phyloP scores from a whole-genome alignment of 2,113 vertebrate species.

The Hemiscyllium ocellatum region DNA sequence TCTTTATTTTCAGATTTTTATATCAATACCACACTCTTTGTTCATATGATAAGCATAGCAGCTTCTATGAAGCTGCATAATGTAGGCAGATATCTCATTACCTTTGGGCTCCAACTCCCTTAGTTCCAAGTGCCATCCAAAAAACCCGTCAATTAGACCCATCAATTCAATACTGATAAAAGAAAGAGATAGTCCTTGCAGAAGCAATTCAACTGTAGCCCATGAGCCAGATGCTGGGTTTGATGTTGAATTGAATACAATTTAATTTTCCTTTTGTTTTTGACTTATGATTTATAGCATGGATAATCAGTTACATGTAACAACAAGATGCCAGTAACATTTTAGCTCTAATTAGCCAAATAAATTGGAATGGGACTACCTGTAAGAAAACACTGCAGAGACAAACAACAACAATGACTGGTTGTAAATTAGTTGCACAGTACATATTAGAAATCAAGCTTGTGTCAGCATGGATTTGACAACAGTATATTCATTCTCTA shows the following conservation, averaged over 20 bases:
- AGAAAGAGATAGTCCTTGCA: not conserved
- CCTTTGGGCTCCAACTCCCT: not conserved
- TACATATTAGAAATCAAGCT: not conserved
- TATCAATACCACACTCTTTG: not conserved
- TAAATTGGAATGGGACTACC: conserved; percentile 11
- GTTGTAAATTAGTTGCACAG: not conserved
- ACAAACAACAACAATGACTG: not conserved
- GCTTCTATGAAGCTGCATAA: not conserved
- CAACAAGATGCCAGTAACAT: not conserved
- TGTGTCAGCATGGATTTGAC: not conserved
- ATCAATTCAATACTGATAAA: not conserved
- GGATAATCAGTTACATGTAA: not conserved
- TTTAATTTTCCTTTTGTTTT: not conserved
- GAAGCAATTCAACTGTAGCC: not conserved
- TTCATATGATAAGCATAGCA: not conserved
- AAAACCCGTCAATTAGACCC: not conserved
- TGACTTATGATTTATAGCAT: not conserved
- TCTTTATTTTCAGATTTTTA: not conserved
- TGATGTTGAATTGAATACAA: too few relatives aligned
- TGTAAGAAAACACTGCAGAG: not conserved
- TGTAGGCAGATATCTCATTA: not conserved
- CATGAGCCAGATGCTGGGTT: too few relatives aligned
- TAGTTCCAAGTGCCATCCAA: not conserved
- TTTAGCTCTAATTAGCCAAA: conserved; percentile 14
- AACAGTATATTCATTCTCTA: not conserved